Percentiles rank a stretch among this genome's conserved stretches.
These are phyloP conservation scores for Argya squamiceps DNA, from an alignment of 2,797 vertebrate genomes.

Conservation along the genomic window DNA sequence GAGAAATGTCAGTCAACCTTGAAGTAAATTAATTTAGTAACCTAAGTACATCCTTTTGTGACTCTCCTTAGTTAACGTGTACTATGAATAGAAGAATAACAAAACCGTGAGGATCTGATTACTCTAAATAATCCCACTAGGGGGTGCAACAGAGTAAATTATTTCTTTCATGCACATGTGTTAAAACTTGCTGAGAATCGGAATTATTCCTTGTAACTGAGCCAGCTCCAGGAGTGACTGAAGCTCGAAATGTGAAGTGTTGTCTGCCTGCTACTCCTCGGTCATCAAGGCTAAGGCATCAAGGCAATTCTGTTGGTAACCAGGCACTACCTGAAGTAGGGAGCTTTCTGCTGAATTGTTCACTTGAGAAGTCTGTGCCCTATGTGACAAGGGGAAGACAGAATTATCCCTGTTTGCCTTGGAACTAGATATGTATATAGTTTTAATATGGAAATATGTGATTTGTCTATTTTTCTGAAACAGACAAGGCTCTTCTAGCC, in stretches of 20 bases:
- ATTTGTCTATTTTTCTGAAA: not conserved
- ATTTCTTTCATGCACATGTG: constrained; percentile 57
- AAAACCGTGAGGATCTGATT: not conserved
- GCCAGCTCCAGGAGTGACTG: constrained; percentile 42
- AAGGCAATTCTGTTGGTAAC: constrained; percentile 13
- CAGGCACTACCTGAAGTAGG: not conserved
- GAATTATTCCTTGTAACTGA: constrained; percentile 51
- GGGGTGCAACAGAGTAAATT: constrained; percentile 74
- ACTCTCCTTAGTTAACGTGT: not conserved
- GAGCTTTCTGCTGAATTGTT: not conserved
- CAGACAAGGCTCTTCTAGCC: not conserved
- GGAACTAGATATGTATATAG: not conserved
- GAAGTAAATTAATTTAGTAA: constrained; percentile 18
- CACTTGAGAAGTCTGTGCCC: not conserved
- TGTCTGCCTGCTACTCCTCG: constrained; percentile 16
- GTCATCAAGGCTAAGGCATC: constrained; percentile 26
- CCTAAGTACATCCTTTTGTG: not conserved
- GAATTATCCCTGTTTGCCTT: not conserved
- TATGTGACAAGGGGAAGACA: not conserved
- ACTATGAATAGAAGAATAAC: constrained; percentile 4
- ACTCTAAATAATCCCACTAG: constrained; percentile 65
- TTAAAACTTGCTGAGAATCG: constrained; percentile 53
- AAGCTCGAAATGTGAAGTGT: constrained; percentile 21
- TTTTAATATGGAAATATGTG: not conserved
- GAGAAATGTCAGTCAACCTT: not conserved